Evolutionary conservation across 2,888 invertebrate genomes (phyloP), one percentile per base, ranked within the genome.

Genomic region (Eupithecia insigniata): DNA sequence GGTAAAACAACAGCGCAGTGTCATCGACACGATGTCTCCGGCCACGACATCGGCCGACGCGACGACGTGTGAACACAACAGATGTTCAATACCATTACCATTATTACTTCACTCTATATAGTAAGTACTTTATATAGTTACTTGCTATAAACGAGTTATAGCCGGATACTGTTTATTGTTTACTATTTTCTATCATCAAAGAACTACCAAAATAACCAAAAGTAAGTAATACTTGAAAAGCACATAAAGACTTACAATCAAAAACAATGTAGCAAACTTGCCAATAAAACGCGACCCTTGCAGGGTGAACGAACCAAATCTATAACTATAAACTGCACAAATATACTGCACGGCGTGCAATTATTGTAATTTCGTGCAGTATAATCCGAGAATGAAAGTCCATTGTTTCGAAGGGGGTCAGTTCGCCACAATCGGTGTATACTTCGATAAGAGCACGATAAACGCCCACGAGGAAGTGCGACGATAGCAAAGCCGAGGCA

Each of bases 391-490:
- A 75, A 71, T 71, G 74, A 74, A 74, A 79, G 72, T 76, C 75
- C 71, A 79, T 82, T 81, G 79, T 81, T 84, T 80, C 76, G 77
- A 79, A 81, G 74, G 78, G 79, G 75, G 76, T 72, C 76, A 76
- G 78, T 80, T 79, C 76, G 78, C 72, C 76, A 76, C 80, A 89
- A 88, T 87, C 86, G 83, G 82, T 84, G 83, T 84, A 85, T 81
- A 84, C 79, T 83, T 82, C 80, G 90, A 91, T 92, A 91, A 90
- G 81, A 75, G 70, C 46, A 67, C 83, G 89, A 92, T 92, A 92
- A 89, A 80, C 83, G 80, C 81, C 84, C 86, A 89, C 87, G 85
- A 87, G 90, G 90, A 90, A 90, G 82, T 86, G 84, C 83, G 83
- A 79, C 66, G 82, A 84, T 83, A 80, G 32, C 32, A 62, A 62